Conservation (phyloP, 2,113 vertebrate genomes). For the Trematocara marginatum region DNA sequence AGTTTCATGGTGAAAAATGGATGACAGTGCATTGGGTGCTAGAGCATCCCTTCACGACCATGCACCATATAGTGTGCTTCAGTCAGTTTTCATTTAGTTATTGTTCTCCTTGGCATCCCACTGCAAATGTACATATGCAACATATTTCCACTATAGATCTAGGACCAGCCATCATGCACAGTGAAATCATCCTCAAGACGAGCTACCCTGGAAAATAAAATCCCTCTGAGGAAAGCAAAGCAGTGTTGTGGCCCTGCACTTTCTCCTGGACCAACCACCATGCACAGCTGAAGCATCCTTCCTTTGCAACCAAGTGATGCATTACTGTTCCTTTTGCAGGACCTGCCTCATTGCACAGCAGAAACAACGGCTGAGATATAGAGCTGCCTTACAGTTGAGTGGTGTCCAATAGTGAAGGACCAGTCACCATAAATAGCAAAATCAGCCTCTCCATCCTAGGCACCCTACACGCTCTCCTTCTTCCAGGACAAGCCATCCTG, state of each 20-base stretch:
- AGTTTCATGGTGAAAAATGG: neutral
- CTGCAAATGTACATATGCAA: neutral
- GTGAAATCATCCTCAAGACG: neutral
- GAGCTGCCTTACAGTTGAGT: neutral
- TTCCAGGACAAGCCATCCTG: neutral
- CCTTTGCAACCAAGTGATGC: neutral
- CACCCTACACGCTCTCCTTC: neutral
- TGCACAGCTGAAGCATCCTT: neutral
- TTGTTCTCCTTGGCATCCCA: neutral
- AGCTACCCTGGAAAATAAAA: neutral
- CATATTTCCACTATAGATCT: neutral
- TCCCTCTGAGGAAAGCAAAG: neutral
- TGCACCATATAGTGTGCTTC: neutral
- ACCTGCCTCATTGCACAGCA: neutral
- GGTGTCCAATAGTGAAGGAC: neutral
- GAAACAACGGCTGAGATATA: neutral
- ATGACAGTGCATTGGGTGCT: neutral
- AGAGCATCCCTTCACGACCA: neutral
- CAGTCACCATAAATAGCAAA: neutral
- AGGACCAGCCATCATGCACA: neutral
- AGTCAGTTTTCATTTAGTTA: neutral
- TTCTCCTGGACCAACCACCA: neutral
- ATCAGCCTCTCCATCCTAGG: neutral
- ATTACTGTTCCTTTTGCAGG: neutral
- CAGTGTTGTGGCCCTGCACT: neutral